Conservation (phyloP, 2,888 invertebrate genomes). For the Heliconius hortense region DNA sequence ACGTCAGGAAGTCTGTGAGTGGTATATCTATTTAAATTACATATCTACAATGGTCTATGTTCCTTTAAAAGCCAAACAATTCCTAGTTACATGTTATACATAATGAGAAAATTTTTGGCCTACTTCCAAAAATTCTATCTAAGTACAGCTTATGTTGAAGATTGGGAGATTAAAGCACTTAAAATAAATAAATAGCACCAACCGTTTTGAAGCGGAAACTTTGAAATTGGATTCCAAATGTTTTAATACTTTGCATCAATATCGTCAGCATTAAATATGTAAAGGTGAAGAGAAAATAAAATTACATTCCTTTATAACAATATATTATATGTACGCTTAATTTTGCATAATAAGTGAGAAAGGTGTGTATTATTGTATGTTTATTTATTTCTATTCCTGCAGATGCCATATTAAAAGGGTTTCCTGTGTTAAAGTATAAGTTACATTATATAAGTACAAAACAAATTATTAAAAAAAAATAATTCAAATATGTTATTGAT, state of each 20-base stretch:
- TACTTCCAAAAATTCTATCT: constrained; percentile 23
- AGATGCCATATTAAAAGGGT: neutral
- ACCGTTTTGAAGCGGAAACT: constrained; percentile 16
- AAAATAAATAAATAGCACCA: constrained; percentile 22
- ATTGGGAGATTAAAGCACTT: constrained; percentile 24
- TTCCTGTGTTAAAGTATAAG: no score
- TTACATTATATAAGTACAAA: neutral
- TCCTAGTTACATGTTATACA: constrained; percentile 20
- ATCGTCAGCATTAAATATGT: neutral
- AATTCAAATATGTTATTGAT: neutral
- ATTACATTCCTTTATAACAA: no score
- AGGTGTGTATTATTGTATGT: neutral
- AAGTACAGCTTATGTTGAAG: constrained; percentile 22
- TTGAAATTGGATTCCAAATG: constrained; percentile 20
- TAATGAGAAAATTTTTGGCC: constrained; percentile 25
- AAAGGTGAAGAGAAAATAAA: neutral
- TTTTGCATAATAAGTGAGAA: neutral
- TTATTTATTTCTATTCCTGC: neutral
- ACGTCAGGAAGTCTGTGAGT: neutral
- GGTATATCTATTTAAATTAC: neutral
- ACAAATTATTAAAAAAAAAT: neutral
- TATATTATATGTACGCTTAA: no score
- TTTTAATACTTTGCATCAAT: constrained; percentile 7
- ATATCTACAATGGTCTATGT: constrained; percentile 13
- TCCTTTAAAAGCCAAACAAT: constrained; percentile 7